Percentiles rank a stretch among this genome's conserved stretches.
Conservation (phyloP, 2,797 vertebrate species). For the Spinus pinus region DNA sequence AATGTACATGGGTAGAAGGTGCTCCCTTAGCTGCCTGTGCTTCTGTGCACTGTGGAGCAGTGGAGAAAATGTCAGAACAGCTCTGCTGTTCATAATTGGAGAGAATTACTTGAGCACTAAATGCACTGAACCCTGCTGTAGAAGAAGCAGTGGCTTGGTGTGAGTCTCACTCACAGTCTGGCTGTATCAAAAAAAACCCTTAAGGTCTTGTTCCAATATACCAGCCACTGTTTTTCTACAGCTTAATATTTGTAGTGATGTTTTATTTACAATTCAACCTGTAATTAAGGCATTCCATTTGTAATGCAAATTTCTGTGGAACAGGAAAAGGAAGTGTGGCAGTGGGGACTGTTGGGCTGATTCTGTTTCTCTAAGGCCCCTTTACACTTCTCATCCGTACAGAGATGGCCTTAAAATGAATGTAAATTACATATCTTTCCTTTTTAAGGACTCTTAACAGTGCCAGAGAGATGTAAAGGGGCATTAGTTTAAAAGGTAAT, state of each 20-base stretch:
- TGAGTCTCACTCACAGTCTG: conserved; percentile 1
- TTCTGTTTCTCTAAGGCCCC: conserved; percentile 1
- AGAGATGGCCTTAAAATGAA: not conserved
- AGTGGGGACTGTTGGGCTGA: not conserved
- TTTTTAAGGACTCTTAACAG: not conserved
- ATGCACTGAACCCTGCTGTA: not conserved
- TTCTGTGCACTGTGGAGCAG: not conserved
- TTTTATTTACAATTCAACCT: conserved; percentile 48
- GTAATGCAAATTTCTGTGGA: conserved; percentile 35
- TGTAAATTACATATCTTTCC: not conserved
- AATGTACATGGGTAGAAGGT: not conserved
- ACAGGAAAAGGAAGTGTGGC: not conserved
- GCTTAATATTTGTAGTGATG: conserved; percentile 33
- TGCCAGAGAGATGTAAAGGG: not conserved
- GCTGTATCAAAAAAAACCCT: not conserved
- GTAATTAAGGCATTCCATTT: conserved; percentile 44
- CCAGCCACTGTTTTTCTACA: not conserved
- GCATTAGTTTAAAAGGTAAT: not conserved
- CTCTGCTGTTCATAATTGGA: not conserved
- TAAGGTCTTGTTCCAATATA: not conserved
- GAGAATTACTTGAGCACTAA: not conserved
- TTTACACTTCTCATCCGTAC: not conserved
- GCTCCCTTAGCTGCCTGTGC: not conserved
- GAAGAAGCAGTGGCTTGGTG: not conserved
- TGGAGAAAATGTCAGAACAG: not conserved